Percentiles rank a stretch among this genome's conserved stretches.
Evolutionary conservation across 2,888 invertebrate genomes (phyloP).

Genomic region (Brachyopa scutellaris): DNA sequence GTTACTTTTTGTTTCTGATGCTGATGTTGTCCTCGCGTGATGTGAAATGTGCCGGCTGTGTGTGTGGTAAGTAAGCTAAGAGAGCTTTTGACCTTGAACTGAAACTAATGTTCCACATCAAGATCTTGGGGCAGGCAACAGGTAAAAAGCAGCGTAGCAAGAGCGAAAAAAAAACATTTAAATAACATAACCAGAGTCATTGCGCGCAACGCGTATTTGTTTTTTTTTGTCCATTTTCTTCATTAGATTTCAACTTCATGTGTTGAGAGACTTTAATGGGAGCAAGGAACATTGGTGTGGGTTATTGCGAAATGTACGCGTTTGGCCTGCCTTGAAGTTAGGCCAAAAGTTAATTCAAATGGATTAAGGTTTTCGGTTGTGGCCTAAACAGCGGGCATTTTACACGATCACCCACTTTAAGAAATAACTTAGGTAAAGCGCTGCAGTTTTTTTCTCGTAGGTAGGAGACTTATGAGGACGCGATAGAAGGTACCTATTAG

Average conservation of each 20-base stretch:
- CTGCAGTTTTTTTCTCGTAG: too few species aligned
- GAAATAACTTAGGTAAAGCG: too few species aligned
- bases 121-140: constrained; percentile 55
- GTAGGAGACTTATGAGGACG: too few species aligned
- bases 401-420: constrained; percentile 13
- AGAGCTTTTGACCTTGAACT: constrained; percentile 72
- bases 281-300: constrained; percentile 54
- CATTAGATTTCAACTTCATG: constrained; percentile 36
- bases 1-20: background rate
- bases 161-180: constrained; percentile 8
- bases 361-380: constrained; percentile 27
- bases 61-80: constrained; percentile 32
- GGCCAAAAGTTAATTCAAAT: constrained; percentile 48
- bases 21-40: constrained; percentile 63
- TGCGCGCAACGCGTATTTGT: constrained; percentile 44
- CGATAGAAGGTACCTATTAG: too few species aligned
- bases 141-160: constrained; percentile 11
- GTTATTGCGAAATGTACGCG: constrained; percentile 42
- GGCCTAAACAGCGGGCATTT: constrained; percentile 10
- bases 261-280: constrained; percentile 50
- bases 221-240: constrained; percentile 4
- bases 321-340: constrained; percentile 61
- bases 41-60: constrained; percentile 23
- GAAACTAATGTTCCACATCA: constrained; percentile 71
- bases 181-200: constrained; percentile 3